Evolutionary conservation across 2,797 vertebrate genomes (phyloP).

Genomic region (Stomatorhinus walkeri): DNA sequence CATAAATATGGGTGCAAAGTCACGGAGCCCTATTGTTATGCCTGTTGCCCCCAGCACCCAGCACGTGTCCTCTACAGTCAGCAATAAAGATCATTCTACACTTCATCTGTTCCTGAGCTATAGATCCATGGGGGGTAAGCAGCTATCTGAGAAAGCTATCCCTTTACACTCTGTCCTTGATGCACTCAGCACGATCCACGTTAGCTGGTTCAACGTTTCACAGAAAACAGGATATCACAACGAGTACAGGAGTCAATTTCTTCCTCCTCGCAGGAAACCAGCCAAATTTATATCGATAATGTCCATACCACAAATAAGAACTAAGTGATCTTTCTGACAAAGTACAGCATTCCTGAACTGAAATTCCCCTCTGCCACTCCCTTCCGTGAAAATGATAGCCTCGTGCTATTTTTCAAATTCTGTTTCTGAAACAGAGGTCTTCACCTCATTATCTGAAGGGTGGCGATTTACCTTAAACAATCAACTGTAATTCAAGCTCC

Average conservation of each 20-base stretch:
- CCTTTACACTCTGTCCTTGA: background rate
- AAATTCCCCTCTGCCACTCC: background rate
- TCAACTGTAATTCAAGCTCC: background rate
- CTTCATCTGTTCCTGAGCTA: background rate
- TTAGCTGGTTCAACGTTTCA: background rate
- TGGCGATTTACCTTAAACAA: background rate
- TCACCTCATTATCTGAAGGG: conserved; percentile 17
- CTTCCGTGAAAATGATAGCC: background rate
- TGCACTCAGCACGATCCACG: background rate
- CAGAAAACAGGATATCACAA: background rate
- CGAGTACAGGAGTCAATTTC: background rate
- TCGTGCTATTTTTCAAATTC: conserved; percentile 16
- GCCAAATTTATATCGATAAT: background rate
- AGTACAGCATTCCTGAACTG: conserved; percentile 29
- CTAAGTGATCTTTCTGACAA: conserved; percentile 25
- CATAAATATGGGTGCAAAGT: background rate
- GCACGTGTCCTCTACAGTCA: background rate
- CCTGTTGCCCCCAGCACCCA: background rate
- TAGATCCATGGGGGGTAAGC: background rate
- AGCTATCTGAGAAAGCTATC: background rate
- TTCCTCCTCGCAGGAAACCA: background rate
- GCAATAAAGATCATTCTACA: background rate
- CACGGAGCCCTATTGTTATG: background rate
- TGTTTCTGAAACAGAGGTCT: conserved; percentile 19
- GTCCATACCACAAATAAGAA: background rate